Evolutionary conservation across 2,888 invertebrate species (phyloP), one percentile per base, ranked within the genome.

Genomic region (Scrobipalpa atriplicella): DNA sequence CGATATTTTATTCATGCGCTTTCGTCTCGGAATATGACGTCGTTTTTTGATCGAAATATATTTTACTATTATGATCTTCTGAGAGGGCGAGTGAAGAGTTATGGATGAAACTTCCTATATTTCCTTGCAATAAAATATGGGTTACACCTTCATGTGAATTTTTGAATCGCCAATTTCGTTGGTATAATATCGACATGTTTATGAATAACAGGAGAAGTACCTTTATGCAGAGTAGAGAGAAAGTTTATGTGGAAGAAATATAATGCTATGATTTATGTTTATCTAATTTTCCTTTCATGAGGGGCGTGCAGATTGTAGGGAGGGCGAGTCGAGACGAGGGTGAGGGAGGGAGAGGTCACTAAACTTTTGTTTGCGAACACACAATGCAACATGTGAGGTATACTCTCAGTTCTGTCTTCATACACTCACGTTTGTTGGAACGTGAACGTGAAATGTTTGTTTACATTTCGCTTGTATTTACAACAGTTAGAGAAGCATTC

Each of bases 1-100:
- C 69, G 69, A 74, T 76, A 75, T 75, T 73, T 79, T 77, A 76
- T 78, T 78, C 74, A 78, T 78, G 68, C 67, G 72, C 66, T 73
- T 70, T 68, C 65, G 69, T 70, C 68, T 68, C 65, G 21, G 10
- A 67, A 68, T 66, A 60, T 62, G 64, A 67, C 66, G 69, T 70
- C 68, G 69, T 69, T 73, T 72, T 73, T 73, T 66, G 66, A 70
- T 70, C 67, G 36, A 66, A 43, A 62, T 69, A 71, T 74, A 68
- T 73, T 72, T 71, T 68, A 69, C 62, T 70, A 52, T 68, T 68
- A 68, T 70, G 67, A 68, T 70, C 43, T 63, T 21, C 54, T 56
- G 43, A 62, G 64, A 66, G 52, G 66, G 19, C 11, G 38, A 68
- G 36, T 60, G 52, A 64, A 62, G 39, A 68, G 68, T 65, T 68